phyloP scores from a whole-genome alignment of 2,113 vertebrate species.

The Scalopus aquaticus region DNA sequence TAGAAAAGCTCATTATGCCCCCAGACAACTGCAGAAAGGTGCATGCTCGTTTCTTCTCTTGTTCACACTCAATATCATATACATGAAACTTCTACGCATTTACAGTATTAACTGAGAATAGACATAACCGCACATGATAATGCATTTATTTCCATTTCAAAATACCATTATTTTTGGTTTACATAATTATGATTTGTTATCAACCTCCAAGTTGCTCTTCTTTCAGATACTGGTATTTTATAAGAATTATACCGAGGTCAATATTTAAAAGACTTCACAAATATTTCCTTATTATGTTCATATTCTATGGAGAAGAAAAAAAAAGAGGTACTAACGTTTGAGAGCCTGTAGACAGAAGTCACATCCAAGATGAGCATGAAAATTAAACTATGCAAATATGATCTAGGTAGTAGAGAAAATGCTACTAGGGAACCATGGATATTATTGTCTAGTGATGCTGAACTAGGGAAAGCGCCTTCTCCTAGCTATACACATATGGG shows the following conservation, averaged over 20 bases:
- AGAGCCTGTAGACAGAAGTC: neutral
- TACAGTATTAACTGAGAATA: neutral
- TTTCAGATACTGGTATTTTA: neutral
- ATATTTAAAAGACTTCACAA: neutral
- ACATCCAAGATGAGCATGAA: neutral
- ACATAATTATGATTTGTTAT: neutral
- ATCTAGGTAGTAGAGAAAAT: neutral
- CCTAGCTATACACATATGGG: neutral
- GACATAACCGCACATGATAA: neutral
- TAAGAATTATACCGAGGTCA: neutral
- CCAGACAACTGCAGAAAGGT: neutral
- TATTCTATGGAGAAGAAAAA: slow-evolving; percentile 3
- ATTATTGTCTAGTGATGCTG: neutral
- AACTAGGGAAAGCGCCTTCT: neutral
- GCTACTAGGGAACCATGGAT: neutral
- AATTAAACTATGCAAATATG: neutral
- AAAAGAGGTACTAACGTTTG: neutral
- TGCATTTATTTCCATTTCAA: slow-evolving; percentile 12
- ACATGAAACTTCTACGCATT: neutral
- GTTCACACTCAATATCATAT: neutral
- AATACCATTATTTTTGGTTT: neutral
- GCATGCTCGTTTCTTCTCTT: neutral
- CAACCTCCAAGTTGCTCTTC: neutral
- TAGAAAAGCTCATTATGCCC: neutral
- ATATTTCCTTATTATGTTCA: slow-evolving; percentile 33